Conservation (phyloP, 2,797 vertebrate species). For the Psittacula derbiana region DNA sequence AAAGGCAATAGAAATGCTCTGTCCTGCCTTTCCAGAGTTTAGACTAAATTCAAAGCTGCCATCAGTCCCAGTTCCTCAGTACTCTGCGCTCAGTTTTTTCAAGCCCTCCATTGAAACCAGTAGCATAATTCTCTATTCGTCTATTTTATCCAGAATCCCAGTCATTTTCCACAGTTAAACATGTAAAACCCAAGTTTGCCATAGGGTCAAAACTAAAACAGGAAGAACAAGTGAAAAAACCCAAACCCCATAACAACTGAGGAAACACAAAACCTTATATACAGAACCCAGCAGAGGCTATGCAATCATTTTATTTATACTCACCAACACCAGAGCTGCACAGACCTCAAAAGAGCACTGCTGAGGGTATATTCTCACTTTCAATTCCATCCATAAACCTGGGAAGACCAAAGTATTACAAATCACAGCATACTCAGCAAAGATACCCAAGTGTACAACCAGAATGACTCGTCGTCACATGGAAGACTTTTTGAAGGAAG, state of each 20-base stretch:
- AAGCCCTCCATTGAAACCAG: background rate
- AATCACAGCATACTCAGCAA: fast-evolving
- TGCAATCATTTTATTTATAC: background rate
- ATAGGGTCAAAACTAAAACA: background rate
- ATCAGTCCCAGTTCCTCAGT: background rate
- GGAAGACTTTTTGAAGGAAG: background rate
- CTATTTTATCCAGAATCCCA: background rate
- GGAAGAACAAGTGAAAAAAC: background rate
- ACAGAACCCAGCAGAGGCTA: background rate
- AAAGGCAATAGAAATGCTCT: background rate
- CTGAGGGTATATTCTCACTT: background rate
- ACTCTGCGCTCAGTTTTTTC: background rate
- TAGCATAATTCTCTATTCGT: background rate
- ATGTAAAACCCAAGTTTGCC: background rate
- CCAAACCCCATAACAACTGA: background rate
- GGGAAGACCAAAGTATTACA: background rate
- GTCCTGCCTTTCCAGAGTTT: background rate
- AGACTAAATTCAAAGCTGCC: background rate
- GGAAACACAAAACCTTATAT: background rate
- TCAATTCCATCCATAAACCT: background rate
- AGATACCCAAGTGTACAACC: background rate
- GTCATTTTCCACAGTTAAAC: background rate
- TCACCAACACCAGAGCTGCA: background rate
- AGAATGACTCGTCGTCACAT: fast-evolving
- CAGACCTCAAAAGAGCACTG: background rate